These are phyloP conservation scores for Genyomyrus donnyi DNA, from an alignment of 2,113 vertebrate genomes.

Conservation along the genomic window DNA sequence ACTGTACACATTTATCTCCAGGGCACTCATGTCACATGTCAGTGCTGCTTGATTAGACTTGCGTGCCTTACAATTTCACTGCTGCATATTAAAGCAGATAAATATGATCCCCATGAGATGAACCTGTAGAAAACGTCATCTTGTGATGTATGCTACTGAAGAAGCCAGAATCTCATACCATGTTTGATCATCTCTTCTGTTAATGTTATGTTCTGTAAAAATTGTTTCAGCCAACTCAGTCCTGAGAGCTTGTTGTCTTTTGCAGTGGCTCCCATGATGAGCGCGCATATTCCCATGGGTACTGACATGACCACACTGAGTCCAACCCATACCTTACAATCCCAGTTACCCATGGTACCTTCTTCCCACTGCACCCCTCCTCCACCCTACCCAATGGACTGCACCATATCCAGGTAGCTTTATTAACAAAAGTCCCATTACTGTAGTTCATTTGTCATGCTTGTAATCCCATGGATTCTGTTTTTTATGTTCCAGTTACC, in stretches of 20 bases:
- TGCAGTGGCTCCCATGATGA: constrained; percentile 93
- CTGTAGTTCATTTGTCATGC: not conserved
- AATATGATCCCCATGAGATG: constrained; percentile 48
- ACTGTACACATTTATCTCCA: not conserved
- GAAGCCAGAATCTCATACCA: not conserved
- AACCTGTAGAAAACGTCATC: not conserved
- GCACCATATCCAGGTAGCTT: constrained; percentile 97
- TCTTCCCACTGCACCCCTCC: constrained; percentile 97
- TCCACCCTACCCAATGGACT: constrained; percentile 96
- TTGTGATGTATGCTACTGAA: not conserved
- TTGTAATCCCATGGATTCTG: not conserved
- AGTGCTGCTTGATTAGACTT: constrained; percentile 37
- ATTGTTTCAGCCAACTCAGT: not conserved
- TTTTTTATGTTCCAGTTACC: not conserved
- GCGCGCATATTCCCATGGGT: constrained; percentile 87
- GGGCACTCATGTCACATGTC: constrained; percentile 15
- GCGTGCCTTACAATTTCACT: constrained; percentile 17
- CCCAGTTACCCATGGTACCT: constrained; percentile 88
- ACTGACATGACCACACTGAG: constrained; percentile 94
- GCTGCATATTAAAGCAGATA: constrained; percentile 30
- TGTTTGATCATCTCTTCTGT: not conserved
- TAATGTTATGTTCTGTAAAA: not conserved
- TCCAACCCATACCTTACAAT: constrained; percentile 85
- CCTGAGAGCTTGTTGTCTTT: constrained; percentile 54
- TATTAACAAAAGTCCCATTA: not conserved